Percentiles rank a stretch among this genome's conserved stretches.
Conservation (phyloP, 30 jellyfish, hydroid and myxozoan genomes). For the Aurelia aurita region DNA sequence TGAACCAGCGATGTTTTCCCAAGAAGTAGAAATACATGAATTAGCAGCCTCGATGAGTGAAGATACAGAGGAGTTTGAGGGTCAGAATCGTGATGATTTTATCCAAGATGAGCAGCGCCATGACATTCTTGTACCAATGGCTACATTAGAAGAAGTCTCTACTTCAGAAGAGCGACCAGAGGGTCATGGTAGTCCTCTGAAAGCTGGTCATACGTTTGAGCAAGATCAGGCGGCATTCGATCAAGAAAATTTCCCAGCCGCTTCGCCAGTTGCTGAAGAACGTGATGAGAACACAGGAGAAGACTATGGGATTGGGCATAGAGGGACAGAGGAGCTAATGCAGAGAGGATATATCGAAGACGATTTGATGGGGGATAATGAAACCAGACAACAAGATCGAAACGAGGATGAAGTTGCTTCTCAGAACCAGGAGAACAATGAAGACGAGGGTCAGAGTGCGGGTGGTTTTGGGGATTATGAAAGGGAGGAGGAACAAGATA, state of each 20-base stretch:
- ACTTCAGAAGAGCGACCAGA: background rate
- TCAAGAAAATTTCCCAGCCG: background rate
- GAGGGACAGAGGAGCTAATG: slow-evolving; percentile 60
- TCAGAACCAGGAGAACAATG: too few species aligned
- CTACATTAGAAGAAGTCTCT: background rate
- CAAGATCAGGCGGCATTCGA: background rate
- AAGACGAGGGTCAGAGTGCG: too few species aligned
- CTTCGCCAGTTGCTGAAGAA: background rate
- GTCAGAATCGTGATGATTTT: background rate
- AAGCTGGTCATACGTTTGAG: background rate
- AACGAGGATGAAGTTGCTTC: too few species aligned
- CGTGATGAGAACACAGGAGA: background rate
- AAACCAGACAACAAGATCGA: background rate
- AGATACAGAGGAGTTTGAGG: background rate
- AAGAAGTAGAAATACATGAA: background rate
- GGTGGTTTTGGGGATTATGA: too few species aligned
- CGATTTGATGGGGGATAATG: background rate
- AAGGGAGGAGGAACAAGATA: too few species aligned
- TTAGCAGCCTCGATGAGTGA: background rate
- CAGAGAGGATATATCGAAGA: slow-evolving; percentile 21
- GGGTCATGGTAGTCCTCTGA: background rate
- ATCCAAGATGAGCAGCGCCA: background rate
- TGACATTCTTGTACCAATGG: background rate
- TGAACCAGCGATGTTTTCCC: background rate
- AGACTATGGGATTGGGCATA: slow-evolving; percentile 20